Percentiles rank a stretch among this genome's conserved stretches.
Conservation (phyloP, 2,888 invertebrate genomes). For the Cerastoderma edule region DNA sequence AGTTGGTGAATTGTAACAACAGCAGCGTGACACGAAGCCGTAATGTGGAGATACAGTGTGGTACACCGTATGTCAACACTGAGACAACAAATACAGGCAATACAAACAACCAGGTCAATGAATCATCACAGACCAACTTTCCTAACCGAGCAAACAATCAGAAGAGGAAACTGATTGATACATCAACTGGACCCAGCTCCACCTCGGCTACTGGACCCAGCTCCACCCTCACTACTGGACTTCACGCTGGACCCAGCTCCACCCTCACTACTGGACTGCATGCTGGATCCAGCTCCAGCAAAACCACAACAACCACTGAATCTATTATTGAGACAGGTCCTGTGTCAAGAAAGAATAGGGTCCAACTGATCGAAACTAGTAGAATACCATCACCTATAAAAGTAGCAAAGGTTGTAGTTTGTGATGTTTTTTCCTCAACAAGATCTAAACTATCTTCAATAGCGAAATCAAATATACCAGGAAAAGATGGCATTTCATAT, state of each 20-base stretch:
- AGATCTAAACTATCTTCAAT: background rate
- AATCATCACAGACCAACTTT: slow-evolving; percentile 14
- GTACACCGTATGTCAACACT: slow-evolving; percentile 41
- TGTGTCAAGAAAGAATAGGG: too few relatives aligned
- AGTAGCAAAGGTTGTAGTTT: slow-evolving; percentile 2
- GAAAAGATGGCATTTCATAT: background rate
- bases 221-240: too few relatives aligned
- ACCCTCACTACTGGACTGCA: too few relatives aligned
- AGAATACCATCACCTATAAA: background rate
- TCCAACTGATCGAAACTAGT: too few relatives aligned
- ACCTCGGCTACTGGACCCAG: too few relatives aligned
- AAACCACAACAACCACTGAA: background rate
- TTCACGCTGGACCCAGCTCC: too few relatives aligned
- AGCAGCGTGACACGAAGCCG: slow-evolving; percentile 13
- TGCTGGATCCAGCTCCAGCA: too few relatives aligned
- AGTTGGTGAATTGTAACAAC: too few relatives aligned
- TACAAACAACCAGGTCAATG: background rate
- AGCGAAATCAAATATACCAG: background rate
- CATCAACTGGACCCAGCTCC: too few relatives aligned
- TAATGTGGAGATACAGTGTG: slow-evolving; percentile 57
- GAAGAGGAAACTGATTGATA: slow-evolving; percentile 10
- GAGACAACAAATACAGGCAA: background rate
- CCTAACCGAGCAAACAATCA: background rate
- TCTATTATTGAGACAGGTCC: background rate
- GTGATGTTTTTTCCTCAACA: background rate